Evolutionary conservation across 2,888 invertebrate species (phyloP).

Genomic region (Nymphalis polychloros): DNA sequence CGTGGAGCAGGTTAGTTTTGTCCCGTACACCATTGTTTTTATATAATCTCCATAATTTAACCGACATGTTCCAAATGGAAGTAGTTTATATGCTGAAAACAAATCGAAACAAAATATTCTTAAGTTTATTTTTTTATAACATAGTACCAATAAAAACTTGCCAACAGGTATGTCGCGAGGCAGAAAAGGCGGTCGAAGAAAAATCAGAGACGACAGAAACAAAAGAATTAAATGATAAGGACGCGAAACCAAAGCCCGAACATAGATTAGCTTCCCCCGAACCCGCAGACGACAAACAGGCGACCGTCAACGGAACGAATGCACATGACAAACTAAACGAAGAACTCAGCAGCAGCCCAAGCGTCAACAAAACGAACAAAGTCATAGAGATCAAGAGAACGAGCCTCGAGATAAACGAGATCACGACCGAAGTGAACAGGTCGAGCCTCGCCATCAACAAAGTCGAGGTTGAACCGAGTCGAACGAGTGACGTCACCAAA

Average conservation of each 20-base stretch:
- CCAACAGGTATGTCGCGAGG: constrained; percentile 70
- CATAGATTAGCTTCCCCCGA: constrained; percentile 40
- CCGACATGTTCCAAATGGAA: too few species aligned
- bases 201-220: constrained; percentile 50
- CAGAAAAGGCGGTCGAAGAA: constrained; percentile 72
- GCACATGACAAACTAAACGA: constrained; percentile 45
- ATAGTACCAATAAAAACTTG: background rate
- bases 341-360: constrained; percentile 39
- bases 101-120: too few species aligned
- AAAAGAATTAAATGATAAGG: constrained; percentile 44
- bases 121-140: too few species aligned
- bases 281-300: constrained; percentile 37
- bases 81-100: too few species aligned
- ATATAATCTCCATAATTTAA: too few species aligned
- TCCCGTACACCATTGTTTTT: too few species aligned
- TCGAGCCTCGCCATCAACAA: constrained; percentile 16
- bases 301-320: constrained; percentile 37
- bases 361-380: constrained; percentile 38
- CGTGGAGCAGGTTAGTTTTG: constrained; percentile 58
- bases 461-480: constrained; percentile 23
- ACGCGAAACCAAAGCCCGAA: constrained; percentile 50
- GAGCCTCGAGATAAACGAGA: constrained; percentile 22
- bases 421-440: constrained; percentile 22
- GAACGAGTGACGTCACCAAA: constrained; percentile 18
- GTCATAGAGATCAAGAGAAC: constrained; percentile 23